Evolutionary conservation across 2,888 invertebrate genomes (phyloP), one percentile per base, ranked within the genome.

Genomic region (Trichogramma evanescens): DNA sequence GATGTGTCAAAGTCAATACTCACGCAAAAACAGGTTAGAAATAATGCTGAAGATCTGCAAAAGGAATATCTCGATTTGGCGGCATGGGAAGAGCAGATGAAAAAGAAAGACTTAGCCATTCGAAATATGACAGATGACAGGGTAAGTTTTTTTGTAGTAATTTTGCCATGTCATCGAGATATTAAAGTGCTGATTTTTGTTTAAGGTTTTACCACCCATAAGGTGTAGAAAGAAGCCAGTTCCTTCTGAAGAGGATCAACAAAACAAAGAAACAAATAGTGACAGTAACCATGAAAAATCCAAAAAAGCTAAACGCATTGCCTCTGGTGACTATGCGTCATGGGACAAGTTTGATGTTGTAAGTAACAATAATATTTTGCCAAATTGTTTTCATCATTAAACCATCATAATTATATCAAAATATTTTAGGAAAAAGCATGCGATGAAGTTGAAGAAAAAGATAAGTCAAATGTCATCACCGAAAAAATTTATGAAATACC

Each of bases 311-410:
- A 81, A 82, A 66, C 79, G 83, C 66, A 86, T 88, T 45, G 77
- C 80, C 59, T 78, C 84, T 0, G 82, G 80, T 57, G 89, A 91
- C 77, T 91, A 90, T 77, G 68, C 80, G 43, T 81, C 86, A 53
- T 91, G 91, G 91, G 89, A 90, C 44, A 87, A 87, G 70, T 91
- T 87, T 82, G 89, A 91, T 83, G 88, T 83, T 71, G 89, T 89
- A 78, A 80, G 72, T 70, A 50, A 45, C 5, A 44, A 61, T 50
- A 48, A 6, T 49, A 9, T 38, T 59, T 48, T 42, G 10, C 49
- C 48, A 51, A 41, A 49, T 51, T 57, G 38, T 8, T 26, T 58
- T 26, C 26, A 49, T 49, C 52, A 10, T 51, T 40, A 40, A 42
- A 45, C 41, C 42, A 39, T 46, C 38, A 50, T 54, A 8, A 43